Evolutionary conservation across 2,888 invertebrate genomes (phyloP).

Genomic region (Lepidocyrtoides sp.): DNA sequence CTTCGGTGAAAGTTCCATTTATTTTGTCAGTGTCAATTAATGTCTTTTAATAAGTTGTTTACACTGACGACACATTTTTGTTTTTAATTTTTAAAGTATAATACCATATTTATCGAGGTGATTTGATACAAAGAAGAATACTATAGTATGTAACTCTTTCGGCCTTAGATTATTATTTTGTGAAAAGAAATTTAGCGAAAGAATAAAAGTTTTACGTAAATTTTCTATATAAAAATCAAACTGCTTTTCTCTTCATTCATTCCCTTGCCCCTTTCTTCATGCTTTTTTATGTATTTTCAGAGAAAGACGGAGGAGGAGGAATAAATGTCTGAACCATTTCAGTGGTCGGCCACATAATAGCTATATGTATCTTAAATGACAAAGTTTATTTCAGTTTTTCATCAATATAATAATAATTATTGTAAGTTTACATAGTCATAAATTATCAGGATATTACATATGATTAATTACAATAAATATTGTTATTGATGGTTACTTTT

Average conservation of each 20-base stretch:
- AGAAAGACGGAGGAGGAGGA: no score
- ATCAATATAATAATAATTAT: neutral
- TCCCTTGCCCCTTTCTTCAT: neutral
- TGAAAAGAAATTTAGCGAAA: conserved; percentile 48
- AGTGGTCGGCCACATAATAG: neutral
- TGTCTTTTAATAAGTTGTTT: neutral
- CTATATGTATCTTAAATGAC: conserved; percentile 5
- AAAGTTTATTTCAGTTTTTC: neutral
- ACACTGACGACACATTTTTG: neutral
- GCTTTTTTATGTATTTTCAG: neutral
- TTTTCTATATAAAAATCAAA: conserved; percentile 9
- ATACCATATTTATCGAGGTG: neutral
- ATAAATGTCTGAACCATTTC: no score
- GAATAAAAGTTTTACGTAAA: conserved; percentile 54
- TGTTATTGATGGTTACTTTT: conserved; percentile 18
- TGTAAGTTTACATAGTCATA: conserved; percentile 15
- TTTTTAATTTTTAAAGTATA: conserved; percentile 22
- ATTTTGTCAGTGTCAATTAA: neutral
- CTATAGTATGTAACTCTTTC: conserved; percentile 52
- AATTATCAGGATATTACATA: conserved; percentile 5
- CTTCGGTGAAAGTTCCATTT: neutral
- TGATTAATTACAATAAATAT: neutral
- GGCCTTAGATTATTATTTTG: conserved; percentile 68
- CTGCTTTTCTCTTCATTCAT: neutral
- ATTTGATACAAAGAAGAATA: conserved; percentile 52